Conservation (phyloP, 2,888 invertebrate species). For the Ichneumoninae sp. region DNA sequence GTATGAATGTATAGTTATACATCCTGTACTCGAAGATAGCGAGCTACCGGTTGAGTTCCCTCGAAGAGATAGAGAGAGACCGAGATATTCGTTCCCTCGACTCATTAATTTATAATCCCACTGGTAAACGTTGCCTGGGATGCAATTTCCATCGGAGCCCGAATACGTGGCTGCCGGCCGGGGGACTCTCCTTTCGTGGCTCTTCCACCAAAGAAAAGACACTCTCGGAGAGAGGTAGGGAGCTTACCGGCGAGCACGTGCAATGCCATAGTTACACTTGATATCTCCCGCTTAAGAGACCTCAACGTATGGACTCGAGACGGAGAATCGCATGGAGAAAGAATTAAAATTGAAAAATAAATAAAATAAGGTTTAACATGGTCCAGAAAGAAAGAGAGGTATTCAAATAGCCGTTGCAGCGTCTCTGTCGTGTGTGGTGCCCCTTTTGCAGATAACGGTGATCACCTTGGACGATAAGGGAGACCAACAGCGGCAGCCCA, state of each 20-base stretch:
- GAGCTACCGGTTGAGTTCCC: conserved; percentile 47
- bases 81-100: conserved; percentile 25
- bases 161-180: conserved; percentile 14
- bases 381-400: conserved; percentile 32
- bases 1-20: background rate
- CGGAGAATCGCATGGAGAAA: conserved; percentile 12
- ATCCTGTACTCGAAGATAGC: conserved; percentile 20
- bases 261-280: conserved; percentile 42
- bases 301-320: conserved; percentile 24
- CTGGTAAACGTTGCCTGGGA: conserved; percentile 5
- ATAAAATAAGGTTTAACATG: conserved; percentile 45
- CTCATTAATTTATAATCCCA: conserved; percentile 58
- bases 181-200: conserved; percentile 37
- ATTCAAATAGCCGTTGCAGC: conserved; percentile 44
- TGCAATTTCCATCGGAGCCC: conserved; percentile 17
- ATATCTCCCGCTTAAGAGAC: conserved; percentile 25
- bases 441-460: conserved; percentile 74
- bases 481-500: conserved; percentile 39
- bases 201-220: conserved; percentile 14
- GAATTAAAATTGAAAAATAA: conserved; percentile 57
- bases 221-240: background rate
- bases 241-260: conserved; percentile 23
- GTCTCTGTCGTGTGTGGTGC: conserved; percentile 29
- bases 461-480: conserved; percentile 72
- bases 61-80: background rate